Percentiles rank a stretch among this genome's conserved stretches.
phyloP scores from a whole-genome alignment of 2,113 vertebrate species.

The Microcebus lehilahytsara region DNA sequence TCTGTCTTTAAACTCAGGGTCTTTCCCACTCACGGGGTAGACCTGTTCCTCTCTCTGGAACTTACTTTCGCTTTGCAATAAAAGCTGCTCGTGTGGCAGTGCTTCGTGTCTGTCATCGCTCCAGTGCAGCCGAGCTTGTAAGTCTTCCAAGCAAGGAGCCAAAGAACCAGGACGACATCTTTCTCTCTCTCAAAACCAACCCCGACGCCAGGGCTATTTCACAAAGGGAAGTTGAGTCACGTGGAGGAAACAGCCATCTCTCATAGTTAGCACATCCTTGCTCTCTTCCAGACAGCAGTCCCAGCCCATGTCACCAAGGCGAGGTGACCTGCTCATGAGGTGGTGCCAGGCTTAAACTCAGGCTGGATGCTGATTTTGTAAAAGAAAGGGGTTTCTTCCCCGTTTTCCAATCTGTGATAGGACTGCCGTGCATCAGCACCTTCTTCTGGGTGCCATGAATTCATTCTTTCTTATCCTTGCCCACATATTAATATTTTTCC shows the following conservation, averaged over 20 bases:
- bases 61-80: too few species aligned
- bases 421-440: not conserved
- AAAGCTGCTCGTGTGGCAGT: too few species aligned
- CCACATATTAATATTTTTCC: not conserved
- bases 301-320: not conserved
- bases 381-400: not conserved
- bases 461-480: not conserved
- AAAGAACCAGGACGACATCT: too few species aligned
- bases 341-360: not conserved
- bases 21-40: too few species aligned
- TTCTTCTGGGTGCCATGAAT: not conserved
- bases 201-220: not conserved
- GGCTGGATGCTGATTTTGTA: not conserved
- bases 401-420: not conserved
- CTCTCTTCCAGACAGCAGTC: not conserved
- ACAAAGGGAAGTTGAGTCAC: not conserved
- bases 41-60: too few species aligned
- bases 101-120: too few species aligned
- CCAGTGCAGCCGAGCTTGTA: too few species aligned
- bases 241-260: not conserved
- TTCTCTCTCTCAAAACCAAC: too few species aligned
- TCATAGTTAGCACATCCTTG: not conserved
- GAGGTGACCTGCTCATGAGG: not conserved
- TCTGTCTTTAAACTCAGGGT: too few species aligned
- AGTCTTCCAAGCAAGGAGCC: not conserved